Conservation (phyloP, 2,797 vertebrate species). For the Geotrypetes seraphini region DNA sequence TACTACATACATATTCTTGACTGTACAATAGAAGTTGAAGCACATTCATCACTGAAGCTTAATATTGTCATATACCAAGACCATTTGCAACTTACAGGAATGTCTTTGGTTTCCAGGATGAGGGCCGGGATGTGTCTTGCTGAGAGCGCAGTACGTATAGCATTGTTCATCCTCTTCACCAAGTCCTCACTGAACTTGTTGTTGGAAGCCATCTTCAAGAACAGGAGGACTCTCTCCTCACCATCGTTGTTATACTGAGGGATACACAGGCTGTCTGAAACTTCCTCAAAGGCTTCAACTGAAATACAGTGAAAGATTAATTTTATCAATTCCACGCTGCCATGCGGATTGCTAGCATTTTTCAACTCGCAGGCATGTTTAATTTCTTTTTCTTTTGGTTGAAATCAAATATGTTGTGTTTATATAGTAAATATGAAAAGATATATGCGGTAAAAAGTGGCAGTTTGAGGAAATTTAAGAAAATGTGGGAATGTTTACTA, state of each 20-base stretch:
- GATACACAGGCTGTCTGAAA: conserved; percentile 85
- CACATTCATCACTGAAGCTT: too few species aligned
- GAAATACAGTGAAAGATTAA: conserved; percentile 1
- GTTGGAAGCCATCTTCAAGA: conserved; percentile 79
- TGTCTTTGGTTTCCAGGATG: conserved; percentile 83
- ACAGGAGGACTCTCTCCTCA: conserved; percentile 85
- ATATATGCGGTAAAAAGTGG: too few species aligned
- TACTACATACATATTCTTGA: too few species aligned
- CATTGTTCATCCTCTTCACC: conserved; percentile 60
- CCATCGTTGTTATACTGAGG: conserved; percentile 83
- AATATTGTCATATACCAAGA: conserved; percentile 21
- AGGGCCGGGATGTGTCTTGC: conserved; percentile 83
- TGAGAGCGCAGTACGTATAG: conserved; percentile 75
- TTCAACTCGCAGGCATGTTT: accelerated
- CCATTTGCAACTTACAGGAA: conserved; percentile 74
- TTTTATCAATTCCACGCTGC: accelerated
- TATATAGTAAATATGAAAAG: too few species aligned
- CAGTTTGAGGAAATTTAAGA: too few species aligned
- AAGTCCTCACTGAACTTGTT: conserved; percentile 57
- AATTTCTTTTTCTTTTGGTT: accelerated
- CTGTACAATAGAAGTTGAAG: too few species aligned
- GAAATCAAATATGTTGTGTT: too few species aligned
- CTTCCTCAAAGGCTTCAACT: conserved; percentile 95
- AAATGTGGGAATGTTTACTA: too few species aligned
- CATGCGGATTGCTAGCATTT: accelerated